Conservation (phyloP, 2,797 vertebrate genomes). For the Periophthalmus magnuspinnatus region DNA sequence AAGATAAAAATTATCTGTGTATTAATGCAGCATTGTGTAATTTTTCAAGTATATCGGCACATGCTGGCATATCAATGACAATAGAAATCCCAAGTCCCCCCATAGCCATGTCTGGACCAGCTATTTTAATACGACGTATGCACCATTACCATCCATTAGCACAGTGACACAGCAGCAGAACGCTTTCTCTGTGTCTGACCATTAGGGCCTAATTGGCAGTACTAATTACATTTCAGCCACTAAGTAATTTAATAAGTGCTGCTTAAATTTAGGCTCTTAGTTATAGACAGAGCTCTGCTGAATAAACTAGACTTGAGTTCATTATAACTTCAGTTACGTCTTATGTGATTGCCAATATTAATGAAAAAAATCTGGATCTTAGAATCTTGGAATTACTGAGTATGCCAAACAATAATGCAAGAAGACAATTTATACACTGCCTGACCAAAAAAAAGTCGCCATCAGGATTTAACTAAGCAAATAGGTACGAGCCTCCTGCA, state of each 20-base stretch:
- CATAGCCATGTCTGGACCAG: background rate
- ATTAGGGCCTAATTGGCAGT: background rate
- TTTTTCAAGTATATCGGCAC: too few relatives aligned
- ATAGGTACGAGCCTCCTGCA: too few relatives aligned
- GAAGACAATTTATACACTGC: too few relatives aligned
- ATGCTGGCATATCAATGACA: background rate
- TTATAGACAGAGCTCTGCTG: background rate
- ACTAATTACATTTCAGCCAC: slow-evolving; percentile 8
- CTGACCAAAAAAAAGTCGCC: too few relatives aligned
- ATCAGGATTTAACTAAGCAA: too few relatives aligned
- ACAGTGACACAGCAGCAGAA: background rate
- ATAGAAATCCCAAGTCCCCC: background rate
- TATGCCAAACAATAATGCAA: too few relatives aligned
- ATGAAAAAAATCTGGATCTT: background rate
- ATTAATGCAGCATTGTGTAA: too few relatives aligned
- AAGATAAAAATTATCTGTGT: too few relatives aligned
- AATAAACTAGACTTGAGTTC: background rate
- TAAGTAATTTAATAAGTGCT: slow-evolving; percentile 11
- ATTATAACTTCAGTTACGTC: background rate
- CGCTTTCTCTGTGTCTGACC: background rate
- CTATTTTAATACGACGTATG: background rate
- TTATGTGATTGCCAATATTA: background rate
- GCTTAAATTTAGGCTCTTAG: background rate
- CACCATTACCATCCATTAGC: background rate
- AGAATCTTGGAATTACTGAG: too few relatives aligned